Evolutionary conservation across 2,113 vertebrate species (phyloP).

Genomic region (Odobenus rosmarus): DNA sequence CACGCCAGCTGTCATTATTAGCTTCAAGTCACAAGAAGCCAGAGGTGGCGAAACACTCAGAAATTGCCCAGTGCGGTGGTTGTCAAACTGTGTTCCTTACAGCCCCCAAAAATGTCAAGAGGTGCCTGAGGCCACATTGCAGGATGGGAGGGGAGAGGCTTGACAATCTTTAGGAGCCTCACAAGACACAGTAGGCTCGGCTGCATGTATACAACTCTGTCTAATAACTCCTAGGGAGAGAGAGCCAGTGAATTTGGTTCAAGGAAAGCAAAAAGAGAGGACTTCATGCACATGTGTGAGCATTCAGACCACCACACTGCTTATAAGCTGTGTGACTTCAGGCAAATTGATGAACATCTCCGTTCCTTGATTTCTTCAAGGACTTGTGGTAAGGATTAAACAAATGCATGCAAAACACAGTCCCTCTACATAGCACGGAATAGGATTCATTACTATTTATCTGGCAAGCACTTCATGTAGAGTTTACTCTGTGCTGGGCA

Average conservation of each 20-base stretch:
- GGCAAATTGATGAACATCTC: neutral
- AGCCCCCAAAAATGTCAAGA: neutral
- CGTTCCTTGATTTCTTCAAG: neutral
- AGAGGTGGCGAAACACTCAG: neutral
- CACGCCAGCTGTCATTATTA: neutral
- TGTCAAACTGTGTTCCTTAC: neutral
- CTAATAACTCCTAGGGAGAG: neutral
- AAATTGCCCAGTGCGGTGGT: neutral
- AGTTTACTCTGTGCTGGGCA: neutral
- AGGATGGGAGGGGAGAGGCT: neutral
- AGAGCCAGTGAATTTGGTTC: neutral
- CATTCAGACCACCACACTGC: neutral
- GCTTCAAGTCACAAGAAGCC: neutral
- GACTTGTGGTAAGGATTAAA: neutral
- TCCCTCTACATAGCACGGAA: neutral
- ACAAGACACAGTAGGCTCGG: neutral
- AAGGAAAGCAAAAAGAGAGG: neutral
- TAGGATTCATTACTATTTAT: neutral
- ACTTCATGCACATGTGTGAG: neutral
- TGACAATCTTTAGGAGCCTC: neutral
- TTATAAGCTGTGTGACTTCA: neutral
- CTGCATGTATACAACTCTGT: neutral
- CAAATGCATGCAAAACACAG: neutral
- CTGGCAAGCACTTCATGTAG: neutral
- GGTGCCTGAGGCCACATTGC: neutral